Evolutionary conservation across 2,113 vertebrate species (phyloP).

Genomic region (Columba livia): DNA sequence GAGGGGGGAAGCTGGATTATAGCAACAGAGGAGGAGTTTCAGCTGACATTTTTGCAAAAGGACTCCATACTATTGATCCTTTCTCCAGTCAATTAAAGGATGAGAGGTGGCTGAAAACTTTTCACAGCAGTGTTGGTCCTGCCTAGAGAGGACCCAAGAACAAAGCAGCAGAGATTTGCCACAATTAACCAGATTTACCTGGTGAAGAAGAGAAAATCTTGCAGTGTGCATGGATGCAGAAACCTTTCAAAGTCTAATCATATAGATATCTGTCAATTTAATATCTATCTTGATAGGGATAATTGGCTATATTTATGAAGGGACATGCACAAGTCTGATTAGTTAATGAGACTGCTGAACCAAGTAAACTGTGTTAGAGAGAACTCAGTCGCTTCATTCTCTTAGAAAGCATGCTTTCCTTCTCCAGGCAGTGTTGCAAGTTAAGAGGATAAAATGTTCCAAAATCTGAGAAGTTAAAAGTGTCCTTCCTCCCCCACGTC

Average conservation of each 20-base stretch:
- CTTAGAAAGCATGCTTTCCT: neutral
- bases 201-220: neutral
- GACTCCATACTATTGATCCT: neutral
- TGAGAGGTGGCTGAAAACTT: neutral
- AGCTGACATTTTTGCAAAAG: neutral
- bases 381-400: neutral
- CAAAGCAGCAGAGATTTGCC: neutral
- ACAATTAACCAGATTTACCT: neutral
- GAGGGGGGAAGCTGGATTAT: neutral
- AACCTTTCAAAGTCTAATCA: neutral
- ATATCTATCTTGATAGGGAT: neutral
- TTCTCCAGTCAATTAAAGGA: neutral
- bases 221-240: neutral
- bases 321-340: neutral
- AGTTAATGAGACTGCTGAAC: neutral
- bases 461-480: constrained; percentile 66
- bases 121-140: neutral
- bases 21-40: neutral
- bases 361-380: neutral
- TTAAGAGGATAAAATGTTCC: constrained; percentile 54
- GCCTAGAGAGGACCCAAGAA: neutral
- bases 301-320: neutral
- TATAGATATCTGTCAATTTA: neutral
- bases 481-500: constrained; percentile 16
- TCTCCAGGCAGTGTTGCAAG: neutral